Conservation (phyloP, 2,888 invertebrate species). For the Scotopteryx bipunctaria region DNA sequence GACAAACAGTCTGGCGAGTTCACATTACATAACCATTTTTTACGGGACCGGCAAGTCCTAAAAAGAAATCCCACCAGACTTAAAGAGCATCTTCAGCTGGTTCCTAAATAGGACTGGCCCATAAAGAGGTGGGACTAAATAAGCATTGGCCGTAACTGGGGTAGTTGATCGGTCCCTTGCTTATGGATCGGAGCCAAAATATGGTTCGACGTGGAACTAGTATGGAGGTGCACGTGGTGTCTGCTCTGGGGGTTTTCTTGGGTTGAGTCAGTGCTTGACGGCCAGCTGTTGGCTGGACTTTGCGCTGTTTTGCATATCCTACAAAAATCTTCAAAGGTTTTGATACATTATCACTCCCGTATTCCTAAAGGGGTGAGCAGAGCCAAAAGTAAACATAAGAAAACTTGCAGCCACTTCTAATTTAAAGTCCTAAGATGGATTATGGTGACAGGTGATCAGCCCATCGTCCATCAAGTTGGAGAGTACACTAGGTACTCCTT, state of each 20-base stretch:
- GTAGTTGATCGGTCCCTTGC: constrained; percentile 58
- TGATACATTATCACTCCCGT: too few relatives aligned
- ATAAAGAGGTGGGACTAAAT: constrained; percentile 64
- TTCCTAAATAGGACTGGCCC: constrained; percentile 61
- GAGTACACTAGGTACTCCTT: too few relatives aligned
- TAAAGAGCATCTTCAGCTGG: constrained; percentile 64
- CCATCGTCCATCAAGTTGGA: too few relatives aligned
- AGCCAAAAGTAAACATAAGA: too few relatives aligned
- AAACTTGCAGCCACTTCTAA: too few relatives aligned
- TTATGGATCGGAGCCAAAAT: constrained; percentile 76
- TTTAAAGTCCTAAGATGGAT: too few relatives aligned
- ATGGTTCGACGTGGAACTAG: constrained; percentile 58
- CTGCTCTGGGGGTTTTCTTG: constrained; percentile 53
- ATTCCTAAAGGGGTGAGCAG: too few relatives aligned
- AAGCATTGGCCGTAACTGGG: constrained; percentile 55
- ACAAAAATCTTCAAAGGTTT: too few relatives aligned
- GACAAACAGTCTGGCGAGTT: constrained; percentile 29
- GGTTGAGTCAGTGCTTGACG: constrained; percentile 30
- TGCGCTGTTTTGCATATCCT: not conserved
- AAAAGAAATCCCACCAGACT: constrained; percentile 61
- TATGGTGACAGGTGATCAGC: too few relatives aligned
- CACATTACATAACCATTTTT: constrained; percentile 56
- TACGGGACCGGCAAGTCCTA: constrained; percentile 55
- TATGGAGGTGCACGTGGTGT: constrained; percentile 75
- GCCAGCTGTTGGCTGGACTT: constrained; percentile 15